Conservation (phyloP, 2,113 vertebrate species). For the Aphyosemion australe region DNA sequence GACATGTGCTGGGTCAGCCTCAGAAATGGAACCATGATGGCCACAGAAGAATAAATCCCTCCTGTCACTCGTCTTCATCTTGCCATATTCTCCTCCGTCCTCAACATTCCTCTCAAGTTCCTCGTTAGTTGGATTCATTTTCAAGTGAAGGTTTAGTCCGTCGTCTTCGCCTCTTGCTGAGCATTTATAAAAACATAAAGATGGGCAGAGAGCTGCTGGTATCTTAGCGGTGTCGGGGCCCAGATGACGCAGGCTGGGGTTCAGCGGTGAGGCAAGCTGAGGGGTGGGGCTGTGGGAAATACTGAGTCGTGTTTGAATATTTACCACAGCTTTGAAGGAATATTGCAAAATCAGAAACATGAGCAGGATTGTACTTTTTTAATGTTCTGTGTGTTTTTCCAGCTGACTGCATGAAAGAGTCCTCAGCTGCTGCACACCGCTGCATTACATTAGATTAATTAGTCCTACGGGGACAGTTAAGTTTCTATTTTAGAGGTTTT, state of each 20-base stretch:
- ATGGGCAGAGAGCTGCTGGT: slow-evolving; percentile 22
- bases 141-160: slow-evolving; percentile 10
- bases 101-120: slow-evolving; percentile 11
- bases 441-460: neutral
- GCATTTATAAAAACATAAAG: slow-evolving; percentile 23
- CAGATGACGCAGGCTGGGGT: slow-evolving; percentile 73
- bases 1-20: slow-evolving; percentile 67
- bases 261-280: slow-evolving; percentile 56
- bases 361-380: slow-evolving; percentile 14
- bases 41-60: slow-evolving; percentile 61
- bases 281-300: slow-evolving; percentile 69
- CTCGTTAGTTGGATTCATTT: neutral
- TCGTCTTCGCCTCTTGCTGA: slow-evolving; percentile 12
- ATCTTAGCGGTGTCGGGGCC: slow-evolving; percentile 60
- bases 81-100: slow-evolving; percentile 25
- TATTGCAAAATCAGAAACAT: slow-evolving; percentile 21
- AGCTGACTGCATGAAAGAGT: neutral
- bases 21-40: slow-evolving; percentile 58
- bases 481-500: slow-evolving; percentile 16
- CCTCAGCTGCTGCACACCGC: neutral
- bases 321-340: slow-evolving; percentile 41
- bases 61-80: slow-evolving; percentile 45
- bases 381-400: neutral
- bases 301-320: slow-evolving; percentile 34
- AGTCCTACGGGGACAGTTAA: neutral